Evolutionary conservation across 2,797 vertebrate species (phyloP).

Genomic region (Melanotaenia parkinsoni): DNA sequence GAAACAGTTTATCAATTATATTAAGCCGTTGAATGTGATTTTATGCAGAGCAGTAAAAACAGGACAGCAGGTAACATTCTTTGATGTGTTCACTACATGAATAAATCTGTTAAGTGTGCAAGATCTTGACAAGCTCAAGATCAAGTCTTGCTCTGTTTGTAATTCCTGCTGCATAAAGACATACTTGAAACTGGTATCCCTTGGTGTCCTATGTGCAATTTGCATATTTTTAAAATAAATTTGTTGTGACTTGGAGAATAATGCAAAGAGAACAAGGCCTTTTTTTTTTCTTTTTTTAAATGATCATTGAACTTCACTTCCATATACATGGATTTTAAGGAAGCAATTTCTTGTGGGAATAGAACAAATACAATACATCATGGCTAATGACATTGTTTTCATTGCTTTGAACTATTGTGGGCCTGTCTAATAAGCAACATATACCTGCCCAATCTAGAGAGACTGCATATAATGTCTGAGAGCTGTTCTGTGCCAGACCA

Average conservation of each 20-base stretch:
- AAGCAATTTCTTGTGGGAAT: neutral
- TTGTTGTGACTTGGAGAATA: neutral
- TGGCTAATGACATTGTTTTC: constrained; percentile 23
- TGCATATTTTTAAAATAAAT: neutral
- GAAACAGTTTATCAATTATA: constrained; percentile 9
- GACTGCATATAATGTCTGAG: constrained; percentile 15
- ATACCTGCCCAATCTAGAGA: constrained; percentile 18
- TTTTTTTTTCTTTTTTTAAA: neutral
- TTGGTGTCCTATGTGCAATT: neutral
- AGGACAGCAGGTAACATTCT: neutral
- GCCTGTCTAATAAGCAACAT: constrained; percentile 3
- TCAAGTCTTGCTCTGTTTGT: neutral
- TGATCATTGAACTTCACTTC: neutral
- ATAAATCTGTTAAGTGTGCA: neutral
- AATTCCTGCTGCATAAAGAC: constrained; percentile 5
- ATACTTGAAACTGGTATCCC: neutral
- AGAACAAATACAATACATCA: constrained; percentile 7
- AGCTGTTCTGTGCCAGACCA: constrained; percentile 45
- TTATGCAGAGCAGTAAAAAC: constrained; percentile 1
- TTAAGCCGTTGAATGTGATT: constrained; percentile 27
- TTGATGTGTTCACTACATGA: neutral
- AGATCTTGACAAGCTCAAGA: neutral
- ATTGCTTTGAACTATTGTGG: neutral
- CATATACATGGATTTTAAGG: neutral
- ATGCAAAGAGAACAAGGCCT: neutral